phyloP scores from a whole-genome alignment of 2,888 invertebrate genomes.

The Mesorhabditis belari region DNA sequence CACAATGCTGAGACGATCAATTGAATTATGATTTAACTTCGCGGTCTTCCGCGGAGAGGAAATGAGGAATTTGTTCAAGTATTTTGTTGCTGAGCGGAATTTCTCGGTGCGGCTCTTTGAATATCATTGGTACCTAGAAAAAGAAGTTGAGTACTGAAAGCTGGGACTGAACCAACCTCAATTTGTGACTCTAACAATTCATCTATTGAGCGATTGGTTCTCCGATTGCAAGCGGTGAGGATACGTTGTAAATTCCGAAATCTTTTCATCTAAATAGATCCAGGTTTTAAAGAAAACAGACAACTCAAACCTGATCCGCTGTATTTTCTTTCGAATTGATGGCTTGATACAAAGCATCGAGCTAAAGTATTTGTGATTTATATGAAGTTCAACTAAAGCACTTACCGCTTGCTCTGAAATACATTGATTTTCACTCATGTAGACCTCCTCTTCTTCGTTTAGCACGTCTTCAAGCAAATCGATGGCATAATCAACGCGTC shows the following conservation, averaged over 20 bases:
- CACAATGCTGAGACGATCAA: too few species aligned
- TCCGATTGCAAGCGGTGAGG: slow-evolving; percentile 15
- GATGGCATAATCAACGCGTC: slow-evolving; percentile 20
- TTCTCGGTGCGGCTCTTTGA: too few species aligned
- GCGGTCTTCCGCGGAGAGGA: too few species aligned
- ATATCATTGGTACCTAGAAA: too few species aligned
- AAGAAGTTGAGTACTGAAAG: neutral
- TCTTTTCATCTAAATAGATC: slow-evolving; percentile 9
- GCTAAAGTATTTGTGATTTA: slow-evolving; percentile 8
- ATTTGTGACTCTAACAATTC: slow-evolving; percentile 13
- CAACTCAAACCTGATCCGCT: slow-evolving; percentile 5
- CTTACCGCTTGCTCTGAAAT: slow-evolving; percentile 22
- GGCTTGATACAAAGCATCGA: slow-evolving; percentile 12
- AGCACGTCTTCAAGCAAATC: slow-evolving; percentile 16
- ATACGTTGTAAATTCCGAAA: slow-evolving; percentile 21
- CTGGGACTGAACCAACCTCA: neutral
- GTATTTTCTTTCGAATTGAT: slow-evolving; percentile 12
- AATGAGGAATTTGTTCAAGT: too few species aligned
- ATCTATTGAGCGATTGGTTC: slow-evolving; percentile 14
- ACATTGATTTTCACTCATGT: slow-evolving; percentile 12
- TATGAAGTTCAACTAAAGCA: neutral
- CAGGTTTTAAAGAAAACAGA: neutral
- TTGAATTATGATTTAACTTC: too few species aligned
- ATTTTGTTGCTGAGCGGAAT: too few species aligned
- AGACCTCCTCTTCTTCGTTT: slow-evolving; percentile 13